A percentile compares a stretch with the other conserved stretches of the same genome.
Evolutionary conservation across 2,113 vertebrate species (phyloP).

Genomic region (Prunella himalayana): DNA sequence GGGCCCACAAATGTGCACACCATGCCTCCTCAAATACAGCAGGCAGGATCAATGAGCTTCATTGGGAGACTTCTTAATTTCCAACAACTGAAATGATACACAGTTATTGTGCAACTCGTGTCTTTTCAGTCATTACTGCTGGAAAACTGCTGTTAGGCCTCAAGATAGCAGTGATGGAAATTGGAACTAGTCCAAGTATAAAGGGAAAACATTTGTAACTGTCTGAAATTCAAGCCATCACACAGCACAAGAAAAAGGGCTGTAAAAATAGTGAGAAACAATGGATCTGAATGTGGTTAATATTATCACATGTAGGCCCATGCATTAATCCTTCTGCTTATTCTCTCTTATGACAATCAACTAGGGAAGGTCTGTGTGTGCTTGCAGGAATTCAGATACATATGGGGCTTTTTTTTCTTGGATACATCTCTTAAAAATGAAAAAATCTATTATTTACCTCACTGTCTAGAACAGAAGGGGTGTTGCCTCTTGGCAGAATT

Average conservation of each 20-base stretch:
- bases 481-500: background rate
- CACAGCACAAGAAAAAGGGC: background rate
- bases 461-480: background rate
- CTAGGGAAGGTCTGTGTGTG: background rate
- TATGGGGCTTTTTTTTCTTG: background rate
- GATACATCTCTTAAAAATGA: background rate
- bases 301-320: background rate
- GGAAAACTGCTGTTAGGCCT: background rate
- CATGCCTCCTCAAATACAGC: background rate
- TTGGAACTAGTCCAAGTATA: background rate
- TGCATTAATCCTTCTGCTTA: background rate
- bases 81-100: background rate
- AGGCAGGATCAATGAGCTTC: background rate
- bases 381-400: background rate
- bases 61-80: background rate
- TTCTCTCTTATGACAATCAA: background rate
- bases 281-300: background rate
- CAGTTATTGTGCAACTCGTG: background rate
- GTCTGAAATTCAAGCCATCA: background rate
- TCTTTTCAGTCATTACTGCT: background rate
- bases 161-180: background rate
- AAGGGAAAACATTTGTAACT: background rate
- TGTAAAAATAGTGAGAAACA: background rate
- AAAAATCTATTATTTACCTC: background rate
- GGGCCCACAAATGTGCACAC: background rate